Evolutionary conservation across 2,113 vertebrate species (phyloP), one percentile per base, ranked within the genome.

Genomic region (Chaetops frenatus): DNA sequence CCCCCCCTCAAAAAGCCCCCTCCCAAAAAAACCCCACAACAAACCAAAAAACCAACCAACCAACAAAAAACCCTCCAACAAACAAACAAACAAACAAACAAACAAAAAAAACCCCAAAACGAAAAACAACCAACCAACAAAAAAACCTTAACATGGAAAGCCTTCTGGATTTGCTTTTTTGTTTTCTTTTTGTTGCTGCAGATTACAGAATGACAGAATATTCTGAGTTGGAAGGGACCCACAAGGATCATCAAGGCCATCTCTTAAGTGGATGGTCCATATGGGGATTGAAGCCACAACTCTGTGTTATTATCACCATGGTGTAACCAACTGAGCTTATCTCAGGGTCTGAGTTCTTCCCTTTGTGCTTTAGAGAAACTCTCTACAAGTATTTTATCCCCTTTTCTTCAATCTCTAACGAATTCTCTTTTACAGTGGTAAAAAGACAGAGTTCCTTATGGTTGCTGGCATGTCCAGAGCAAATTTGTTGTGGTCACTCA

Each of bases 81-180:
- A 38, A 38, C 38, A 38, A 38, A 38, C 38, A 38, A 38, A 9
- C 38, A 38, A 38, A 9, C 38, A 38, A 38, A 9, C 38, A 38
- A 38, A 38, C 38, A 38, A 38, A 38, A 38, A 38, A 38, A 38
- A n/a, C n/a, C 38, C 38, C 9, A 18, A 19, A 66, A 22, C 4
- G 2, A 4, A 64, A 62, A 40, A 1, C 13, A 40, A 21, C 11
- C 4, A 50, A 50, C 4, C 24, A 48, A 70, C 0, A 6, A n/a
- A 22, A 48, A 62, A 67, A 9, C 5, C 5, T 5, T 54, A 73
- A 35, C 14, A 13, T 4, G 35, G 16, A 57, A 77, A 45, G 3
- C 7, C 51, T 51, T 71, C 15, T 76, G 24, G 27, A 76, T 82
- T 23, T 72, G 25, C 2, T 16, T 57, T 73, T 79, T 54, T 47